Conservation (phyloP, 2,888 invertebrate species). For the Harmothoe impar region DNA sequence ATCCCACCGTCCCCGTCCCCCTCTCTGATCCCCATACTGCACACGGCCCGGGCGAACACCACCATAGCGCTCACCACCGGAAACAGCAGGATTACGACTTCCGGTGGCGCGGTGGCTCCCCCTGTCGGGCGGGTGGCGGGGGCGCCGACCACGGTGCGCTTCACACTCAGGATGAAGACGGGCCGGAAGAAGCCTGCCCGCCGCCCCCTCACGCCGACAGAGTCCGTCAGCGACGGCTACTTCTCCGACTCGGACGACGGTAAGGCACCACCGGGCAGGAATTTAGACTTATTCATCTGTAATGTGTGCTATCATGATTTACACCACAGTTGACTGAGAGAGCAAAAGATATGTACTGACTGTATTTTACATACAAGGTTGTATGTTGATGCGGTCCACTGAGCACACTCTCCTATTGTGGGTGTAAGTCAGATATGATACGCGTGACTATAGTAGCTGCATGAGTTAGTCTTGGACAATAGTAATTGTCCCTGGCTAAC, state of each 20-base stretch:
- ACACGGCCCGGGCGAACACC: neutral
- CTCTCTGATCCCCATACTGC: neutral
- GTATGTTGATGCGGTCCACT: too few relatives aligned
- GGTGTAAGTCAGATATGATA: too few relatives aligned
- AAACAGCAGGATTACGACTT: neutral
- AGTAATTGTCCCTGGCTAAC: too few relatives aligned
- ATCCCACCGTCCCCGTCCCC: neutral
- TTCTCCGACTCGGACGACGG: conserved; percentile 53
- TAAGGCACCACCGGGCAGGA: too few relatives aligned
- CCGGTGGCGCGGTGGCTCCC: neutral
- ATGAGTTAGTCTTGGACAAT: too few relatives aligned
- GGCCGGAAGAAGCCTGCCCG: neutral
- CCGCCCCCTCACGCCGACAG: conserved; percentile 19
- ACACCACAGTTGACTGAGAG: too few relatives aligned
- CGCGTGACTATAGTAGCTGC: too few relatives aligned
- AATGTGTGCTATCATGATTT: too few relatives aligned
- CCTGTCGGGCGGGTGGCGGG: neutral
- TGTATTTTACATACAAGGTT: too few relatives aligned
- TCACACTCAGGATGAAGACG: neutral
- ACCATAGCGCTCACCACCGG: neutral
- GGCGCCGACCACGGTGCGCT: neutral
- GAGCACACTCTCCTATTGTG: too few relatives aligned
- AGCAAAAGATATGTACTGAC: too few relatives aligned
- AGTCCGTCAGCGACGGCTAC: conserved; percentile 43
- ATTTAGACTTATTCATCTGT: too few relatives aligned